These are phyloP conservation scores for Cheilinus undulatus DNA, from an alignment of 2,113 vertebrate genomes.

Conservation along the genomic window DNA sequence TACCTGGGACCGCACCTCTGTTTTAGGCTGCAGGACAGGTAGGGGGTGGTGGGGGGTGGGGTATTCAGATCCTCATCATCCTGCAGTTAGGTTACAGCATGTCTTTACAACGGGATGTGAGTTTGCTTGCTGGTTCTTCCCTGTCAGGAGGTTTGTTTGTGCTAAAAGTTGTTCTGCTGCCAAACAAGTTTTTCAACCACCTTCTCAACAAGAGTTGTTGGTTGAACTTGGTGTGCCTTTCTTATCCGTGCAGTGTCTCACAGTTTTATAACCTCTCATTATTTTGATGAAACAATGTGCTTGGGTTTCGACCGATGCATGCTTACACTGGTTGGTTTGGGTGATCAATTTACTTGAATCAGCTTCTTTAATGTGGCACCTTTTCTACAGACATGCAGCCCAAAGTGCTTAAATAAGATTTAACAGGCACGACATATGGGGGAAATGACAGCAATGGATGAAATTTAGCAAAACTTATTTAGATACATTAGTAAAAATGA, in stretches of 20 bases:
- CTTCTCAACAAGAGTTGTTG: conserved; percentile 56
- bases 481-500: neutral
- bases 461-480: neutral
- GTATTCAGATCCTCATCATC: conserved; percentile 3
- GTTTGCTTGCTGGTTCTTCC: conserved; percentile 35
- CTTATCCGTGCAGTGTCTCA: conserved; percentile 49
- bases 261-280: conserved; percentile 62
- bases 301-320: neutral
- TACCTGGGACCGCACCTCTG: conserved; percentile 73
- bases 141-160: conserved; percentile 59
- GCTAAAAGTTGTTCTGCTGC: conserved; percentile 57
- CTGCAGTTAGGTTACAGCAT: neutral
- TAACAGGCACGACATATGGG: too few species aligned
- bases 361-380: neutral
- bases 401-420: too few species aligned
- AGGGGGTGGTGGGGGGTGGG: conserved; percentile 3
- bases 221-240: conserved; percentile 48
- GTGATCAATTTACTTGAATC: neutral
- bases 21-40: conserved; percentile 65
- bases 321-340: conserved; percentile 4
- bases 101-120: conserved; percentile 17
- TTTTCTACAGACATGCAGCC: too few species aligned
- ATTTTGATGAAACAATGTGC: conserved; percentile 13
- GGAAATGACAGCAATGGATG: neutral
- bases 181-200: conserved; percentile 78